Evolutionary conservation across 2,113 vertebrate species (phyloP), one percentile per base, ranked within the genome.

Genomic region (Mus spicilegus): DNA sequence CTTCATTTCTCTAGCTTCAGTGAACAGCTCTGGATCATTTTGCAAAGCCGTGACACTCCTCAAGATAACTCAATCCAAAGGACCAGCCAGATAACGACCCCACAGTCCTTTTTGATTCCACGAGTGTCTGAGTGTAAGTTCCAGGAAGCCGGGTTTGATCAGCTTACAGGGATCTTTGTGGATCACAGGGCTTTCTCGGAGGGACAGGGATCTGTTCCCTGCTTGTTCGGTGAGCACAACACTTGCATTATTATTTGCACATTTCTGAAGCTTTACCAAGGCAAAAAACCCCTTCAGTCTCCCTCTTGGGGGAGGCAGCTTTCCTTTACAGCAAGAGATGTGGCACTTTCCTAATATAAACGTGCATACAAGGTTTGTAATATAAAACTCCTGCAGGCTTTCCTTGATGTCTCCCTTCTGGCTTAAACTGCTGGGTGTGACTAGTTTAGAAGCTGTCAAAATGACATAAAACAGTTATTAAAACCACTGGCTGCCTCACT

Each of bases 391-490:
- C 96, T 98, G 85, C 91, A 97, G 98, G 97, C 96, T 95, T 95
- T 94, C 28, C 5, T 84, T 96, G 96, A 98, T 97, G 97, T 98
- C 98, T 98, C 97, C 96, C 96, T 98, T 96, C 97, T 96, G 97
- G 98, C 96, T 97, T 98, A 98, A 98, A 97, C 72, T 95, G 97
- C 93, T 95, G 95, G 96, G 98, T 98, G 97, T 97, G 98, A 97
- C 95, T 97, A 94, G 93, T 97, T 97, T 98, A 97, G 98, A 98
- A 98, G 96, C 98, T 98, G 98, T 98, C 98, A 98, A 93, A 91
- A 98, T 97, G 97, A 98, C 98, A 98, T 97, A 98, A 98, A 98
- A 96, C 97, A 98, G 96, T 98, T 98, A 98, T 89, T 96, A 92
- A 97, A 97, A 97, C 97, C 97, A 93, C 97, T 97, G 97, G 96